Conservation (phyloP, 2,797 vertebrate species). For the Peromyscus eremicus region DNA sequence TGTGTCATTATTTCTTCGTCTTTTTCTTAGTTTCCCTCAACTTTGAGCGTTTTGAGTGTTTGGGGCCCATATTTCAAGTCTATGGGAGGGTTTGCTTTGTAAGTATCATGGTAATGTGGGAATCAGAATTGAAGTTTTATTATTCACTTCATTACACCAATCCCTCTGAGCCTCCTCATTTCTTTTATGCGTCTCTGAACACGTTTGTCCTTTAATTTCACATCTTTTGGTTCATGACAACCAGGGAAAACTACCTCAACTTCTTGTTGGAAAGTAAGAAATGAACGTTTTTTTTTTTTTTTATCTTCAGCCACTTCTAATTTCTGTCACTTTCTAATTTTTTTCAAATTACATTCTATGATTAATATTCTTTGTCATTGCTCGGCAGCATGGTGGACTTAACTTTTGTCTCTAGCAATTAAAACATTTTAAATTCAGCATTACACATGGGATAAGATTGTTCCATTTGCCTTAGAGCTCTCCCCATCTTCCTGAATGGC, state of each 20-base stretch:
- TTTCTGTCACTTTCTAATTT: constrained; percentile 56
- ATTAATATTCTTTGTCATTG: constrained; percentile 39
- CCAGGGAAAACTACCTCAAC: constrained; percentile 16
- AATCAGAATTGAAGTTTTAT: constrained; percentile 16
- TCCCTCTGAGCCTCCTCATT: background rate
- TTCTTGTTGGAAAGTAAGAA: constrained; percentile 67
- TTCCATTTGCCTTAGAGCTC: constrained; percentile 30
- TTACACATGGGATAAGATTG: constrained; percentile 29
- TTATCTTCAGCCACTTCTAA: constrained; percentile 49
- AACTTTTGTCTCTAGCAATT: constrained; percentile 58
- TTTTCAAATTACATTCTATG: constrained; percentile 49
- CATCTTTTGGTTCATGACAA: background rate
- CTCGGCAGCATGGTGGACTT: background rate
- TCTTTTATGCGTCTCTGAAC: constrained; percentile 41
- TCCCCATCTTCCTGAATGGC: constrained; percentile 16
- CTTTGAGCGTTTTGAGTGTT: constrained; percentile 15
- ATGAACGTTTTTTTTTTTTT: constrained; percentile 29
- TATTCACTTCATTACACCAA: constrained; percentile 2
- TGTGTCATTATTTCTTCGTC: background rate
- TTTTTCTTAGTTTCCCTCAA: background rate
- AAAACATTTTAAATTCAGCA: constrained; percentile 47
- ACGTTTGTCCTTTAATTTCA: constrained; percentile 53
- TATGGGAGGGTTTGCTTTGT: background rate
- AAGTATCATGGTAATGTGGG: constrained; percentile 9
- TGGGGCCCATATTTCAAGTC: constrained; percentile 46